Percentiles rank a stretch among this genome's conserved stretches.
These are phyloP conservation scores for Mesembrinibis cayennensis DNA, from an alignment of 2,113 vertebrate genomes.

Conservation along the genomic window DNA sequence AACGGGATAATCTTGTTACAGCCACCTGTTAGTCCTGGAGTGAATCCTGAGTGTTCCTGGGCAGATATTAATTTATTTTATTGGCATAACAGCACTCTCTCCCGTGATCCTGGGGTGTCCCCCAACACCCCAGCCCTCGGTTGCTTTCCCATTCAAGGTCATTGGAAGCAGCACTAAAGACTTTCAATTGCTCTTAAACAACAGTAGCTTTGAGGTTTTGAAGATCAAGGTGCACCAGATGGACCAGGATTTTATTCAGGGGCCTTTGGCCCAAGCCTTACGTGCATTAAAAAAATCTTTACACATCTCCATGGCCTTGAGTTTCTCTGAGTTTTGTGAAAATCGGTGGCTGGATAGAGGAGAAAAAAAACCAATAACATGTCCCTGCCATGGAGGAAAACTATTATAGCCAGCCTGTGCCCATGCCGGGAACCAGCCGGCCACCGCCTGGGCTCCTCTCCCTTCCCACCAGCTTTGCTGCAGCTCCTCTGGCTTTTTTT, in stretches of 20 bases:
- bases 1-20: not conserved
- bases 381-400: not conserved
- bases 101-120: not conserved
- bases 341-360: not conserved
- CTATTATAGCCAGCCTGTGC: not conserved
- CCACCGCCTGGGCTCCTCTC: rapidly evolving
- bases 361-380: rapidly evolving
- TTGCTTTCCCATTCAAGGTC: not conserved
- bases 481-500: not conserved
- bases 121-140: not conserved
- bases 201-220: not conserved
- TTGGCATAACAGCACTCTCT: not conserved
- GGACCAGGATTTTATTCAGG: not conserved
- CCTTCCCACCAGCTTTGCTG: not conserved
- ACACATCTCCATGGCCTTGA: rapidly evolving
- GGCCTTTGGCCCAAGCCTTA: not conserved
- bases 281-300: rapidly evolving
- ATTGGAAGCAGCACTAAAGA: not conserved
- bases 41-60: not conserved
- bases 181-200: not conserved
- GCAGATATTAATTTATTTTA: not conserved
- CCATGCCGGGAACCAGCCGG: rapidly evolving
- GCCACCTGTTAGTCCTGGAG: not conserved
- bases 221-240: not conserved
- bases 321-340: not conserved